A percentile compares a stretch with the other conserved stretches of the same genome.
These are phyloP conservation scores for Xyrichtys novacula DNA, from an alignment of 2,797 vertebrate genomes.

Conservation along the genomic window DNA sequence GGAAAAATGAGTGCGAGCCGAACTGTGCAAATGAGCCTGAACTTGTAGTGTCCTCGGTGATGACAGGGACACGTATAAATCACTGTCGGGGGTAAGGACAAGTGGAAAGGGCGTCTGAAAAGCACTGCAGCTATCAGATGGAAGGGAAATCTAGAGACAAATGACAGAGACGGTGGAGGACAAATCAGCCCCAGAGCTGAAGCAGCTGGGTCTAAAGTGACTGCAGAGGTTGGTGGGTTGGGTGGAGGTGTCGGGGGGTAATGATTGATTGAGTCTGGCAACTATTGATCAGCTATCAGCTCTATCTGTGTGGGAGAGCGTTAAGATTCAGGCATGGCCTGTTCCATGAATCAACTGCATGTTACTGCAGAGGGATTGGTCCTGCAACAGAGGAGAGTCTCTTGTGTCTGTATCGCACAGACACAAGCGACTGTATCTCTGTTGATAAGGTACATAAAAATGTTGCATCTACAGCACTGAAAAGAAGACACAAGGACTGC, in stretches of 20 bases:
- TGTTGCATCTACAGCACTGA: slow-evolving; percentile 2
- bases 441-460: slow-evolving; percentile 8
- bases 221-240: slow-evolving; percentile 45
- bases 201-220: slow-evolving; percentile 57
- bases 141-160: slow-evolving; percentile 75
- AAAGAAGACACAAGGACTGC: neutral
- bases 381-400: slow-evolving; percentile 50
- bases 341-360: slow-evolving; percentile 73
- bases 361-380: slow-evolving; percentile 46
- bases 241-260: neutral
- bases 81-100: slow-evolving; percentile 62
- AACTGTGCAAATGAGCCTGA: slow-evolving; percentile 55
- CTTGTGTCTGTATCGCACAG: neutral
- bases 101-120: slow-evolving; percentile 64
- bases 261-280: slow-evolving; percentile 84
- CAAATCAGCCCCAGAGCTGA: slow-evolving; percentile 67
- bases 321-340: slow-evolving; percentile 67
- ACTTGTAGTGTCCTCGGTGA: slow-evolving; percentile 45
- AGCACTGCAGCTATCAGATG: slow-evolving; percentile 63
- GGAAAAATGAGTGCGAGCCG: slow-evolving; percentile 35
- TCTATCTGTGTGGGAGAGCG: slow-evolving; percentile 71
- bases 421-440: no score
- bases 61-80: slow-evolving; percentile 67
- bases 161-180: slow-evolving; percentile 71
- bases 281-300: slow-evolving; percentile 83